These are phyloP conservation scores for Ophion obscuratus DNA, from an alignment of 2,888 invertebrate species.

Conservation along the genomic window DNA sequence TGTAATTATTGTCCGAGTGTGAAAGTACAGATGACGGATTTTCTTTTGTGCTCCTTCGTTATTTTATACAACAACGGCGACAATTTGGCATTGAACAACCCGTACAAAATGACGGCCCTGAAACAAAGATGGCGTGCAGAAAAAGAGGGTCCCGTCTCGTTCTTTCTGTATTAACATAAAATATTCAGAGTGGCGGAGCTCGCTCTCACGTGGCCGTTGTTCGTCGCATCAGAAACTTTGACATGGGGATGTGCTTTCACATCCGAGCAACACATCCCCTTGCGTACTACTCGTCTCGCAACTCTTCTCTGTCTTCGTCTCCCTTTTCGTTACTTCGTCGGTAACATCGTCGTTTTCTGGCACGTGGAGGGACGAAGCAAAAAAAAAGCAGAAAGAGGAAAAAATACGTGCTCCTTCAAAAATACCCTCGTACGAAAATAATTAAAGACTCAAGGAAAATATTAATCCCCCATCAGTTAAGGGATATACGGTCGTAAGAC, in stretches of 20 bases:
- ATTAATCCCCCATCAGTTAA: too few relatives aligned
- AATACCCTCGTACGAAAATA: too few relatives aligned
- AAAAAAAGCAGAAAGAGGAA: too few relatives aligned
- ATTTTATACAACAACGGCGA: too few relatives aligned
- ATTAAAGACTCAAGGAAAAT: too few relatives aligned
- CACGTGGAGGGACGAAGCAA: neutral
- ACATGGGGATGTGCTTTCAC: constrained; percentile 50
- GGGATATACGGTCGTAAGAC: too few relatives aligned
- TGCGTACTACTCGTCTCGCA: neutral
- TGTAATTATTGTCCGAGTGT: too few relatives aligned
- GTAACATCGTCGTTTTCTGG: neutral
- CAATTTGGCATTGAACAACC: too few relatives aligned
- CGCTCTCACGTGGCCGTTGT: constrained; percentile 53
- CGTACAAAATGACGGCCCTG: neutral
- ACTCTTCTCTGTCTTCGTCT: neutral
- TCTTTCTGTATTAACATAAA: constrained; percentile 60
- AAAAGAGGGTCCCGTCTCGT: constrained; percentile 41
- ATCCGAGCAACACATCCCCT: constrained; percentile 41
- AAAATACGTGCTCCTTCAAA: too few relatives aligned
- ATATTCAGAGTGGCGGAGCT: constrained; percentile 64
- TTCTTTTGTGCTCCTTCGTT: too few relatives aligned
- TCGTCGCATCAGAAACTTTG: constrained; percentile 58
- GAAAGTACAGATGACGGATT: too few relatives aligned
- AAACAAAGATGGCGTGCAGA: constrained; percentile 2
- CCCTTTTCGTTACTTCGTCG: constrained; percentile 12